A percentile compares a stretch with the other conserved stretches of the same genome.
Conservation (phyloP, 2,797 vertebrate species). For the Chelmon rostratus region DNA sequence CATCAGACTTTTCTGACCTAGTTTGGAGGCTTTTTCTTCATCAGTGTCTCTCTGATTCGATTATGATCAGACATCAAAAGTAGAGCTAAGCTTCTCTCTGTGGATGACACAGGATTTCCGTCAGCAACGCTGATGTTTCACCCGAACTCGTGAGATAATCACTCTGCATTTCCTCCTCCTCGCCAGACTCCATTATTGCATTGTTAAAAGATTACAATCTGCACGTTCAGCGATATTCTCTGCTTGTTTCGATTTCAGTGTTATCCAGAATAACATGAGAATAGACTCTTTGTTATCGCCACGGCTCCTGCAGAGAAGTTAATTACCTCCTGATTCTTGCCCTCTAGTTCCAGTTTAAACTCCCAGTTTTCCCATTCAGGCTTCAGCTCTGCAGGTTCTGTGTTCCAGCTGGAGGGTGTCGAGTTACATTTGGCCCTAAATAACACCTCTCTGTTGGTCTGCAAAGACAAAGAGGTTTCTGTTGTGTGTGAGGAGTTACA, state of each 20-base stretch:
- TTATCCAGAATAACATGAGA: constrained; percentile 33
- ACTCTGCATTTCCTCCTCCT: constrained; percentile 15
- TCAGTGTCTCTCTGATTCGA: constrained; percentile 11
- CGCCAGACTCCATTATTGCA: not conserved
- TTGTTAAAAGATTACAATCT: constrained; percentile 70
- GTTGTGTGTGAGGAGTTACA: constrained; percentile 68
- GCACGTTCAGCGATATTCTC: constrained; percentile 33
- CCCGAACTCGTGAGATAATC: constrained; percentile 15
- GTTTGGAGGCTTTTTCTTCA: not conserved
- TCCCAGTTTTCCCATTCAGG: constrained; percentile 45
- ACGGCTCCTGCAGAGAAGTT: not conserved
- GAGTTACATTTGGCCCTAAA: constrained; percentile 62
- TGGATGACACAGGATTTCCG: constrained; percentile 21
- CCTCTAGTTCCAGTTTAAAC: constrained; percentile 46
- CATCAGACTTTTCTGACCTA: not conserved
- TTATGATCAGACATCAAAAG: constrained; percentile 20
- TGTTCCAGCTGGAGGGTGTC: constrained; percentile 71
- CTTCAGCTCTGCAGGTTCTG: constrained; percentile 29
- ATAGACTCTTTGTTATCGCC: constrained; percentile 22
- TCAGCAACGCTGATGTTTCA: not conserved
- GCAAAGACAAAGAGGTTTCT: constrained; percentile 77
- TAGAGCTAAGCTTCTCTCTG: not conserved
- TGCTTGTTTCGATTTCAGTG: not conserved
- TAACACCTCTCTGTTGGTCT: constrained; percentile 60
- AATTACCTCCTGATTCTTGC: constrained; percentile 20